Base-by-base conservation (phyloP, 2,113 vertebrate species). In the Amazona vittata region DNA sequence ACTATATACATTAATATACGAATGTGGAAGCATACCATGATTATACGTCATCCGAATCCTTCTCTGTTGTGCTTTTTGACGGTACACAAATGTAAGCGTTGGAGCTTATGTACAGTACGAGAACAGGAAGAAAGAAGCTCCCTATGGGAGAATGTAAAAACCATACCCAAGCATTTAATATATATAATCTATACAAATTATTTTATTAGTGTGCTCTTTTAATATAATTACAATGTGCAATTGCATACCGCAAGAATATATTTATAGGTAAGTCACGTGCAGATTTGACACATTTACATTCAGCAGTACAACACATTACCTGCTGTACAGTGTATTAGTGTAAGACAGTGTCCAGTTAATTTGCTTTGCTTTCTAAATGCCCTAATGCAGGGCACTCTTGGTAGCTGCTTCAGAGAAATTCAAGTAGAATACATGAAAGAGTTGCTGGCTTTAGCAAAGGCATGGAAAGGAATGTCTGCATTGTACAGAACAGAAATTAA, bases 161-260 rank as follows among this genome's bases (percentile, higher is more conserved):
- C 98, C 97, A 96, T 97, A 98, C 97, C 96, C 96, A 96, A 97
- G 97, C 97, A 98, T 97, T 96, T 98, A 96, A 97, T 98, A 98
- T 98, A 98, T 98, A 98, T 98, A 98, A 97, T 98, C 98, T 98
- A 98, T 98, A 98, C 98, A 98, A 98, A 98, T 97, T 97, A 96
- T 97, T 97, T 98, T 96, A 98, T 98, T 98, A 98, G 97, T 98
- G 98, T 98, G 98, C 98, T 98, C 98, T 98, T 97, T 98, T 97
- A 98, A 97, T 98, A 96, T 98, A 97, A 98, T 98, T 98, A 98
- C 97, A 98, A 96, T 98, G 98, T 98, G 98, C 98, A 98, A 97
- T 97, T 97, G 97, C 98, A 97, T 97, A 98, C 96, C 76, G 97
- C 96, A 97, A 97, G 98, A 96, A 97, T 96, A 98, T 97, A 97